Evolutionary conservation across 2,113 vertebrate genomes (phyloP).

Genomic region (Marcusenius ussheri): DNA sequence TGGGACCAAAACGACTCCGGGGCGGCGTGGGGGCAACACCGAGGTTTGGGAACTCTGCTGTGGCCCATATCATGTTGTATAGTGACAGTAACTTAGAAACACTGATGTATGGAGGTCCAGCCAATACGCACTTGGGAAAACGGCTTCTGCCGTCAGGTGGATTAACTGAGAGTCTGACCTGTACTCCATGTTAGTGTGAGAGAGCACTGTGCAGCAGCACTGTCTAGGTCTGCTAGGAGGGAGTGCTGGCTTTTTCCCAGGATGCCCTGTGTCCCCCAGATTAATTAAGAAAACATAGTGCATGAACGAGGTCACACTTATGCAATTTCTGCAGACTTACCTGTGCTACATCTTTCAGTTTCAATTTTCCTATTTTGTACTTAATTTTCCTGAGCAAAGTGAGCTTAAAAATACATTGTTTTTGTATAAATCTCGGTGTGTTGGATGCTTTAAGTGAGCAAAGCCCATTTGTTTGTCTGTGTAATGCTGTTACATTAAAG

Average conservation of each 20-base stretch:
- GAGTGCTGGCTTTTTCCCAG: background rate
- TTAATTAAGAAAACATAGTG: background rate
- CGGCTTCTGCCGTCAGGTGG: background rate
- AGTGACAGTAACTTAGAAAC: background rate
- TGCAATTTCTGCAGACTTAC: background rate
- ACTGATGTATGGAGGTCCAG: background rate
- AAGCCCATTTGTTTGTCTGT: constrained; percentile 70
- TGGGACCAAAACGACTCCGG: background rate
- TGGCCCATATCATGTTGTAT: background rate
- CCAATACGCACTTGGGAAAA: background rate
- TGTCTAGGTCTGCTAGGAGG: background rate
- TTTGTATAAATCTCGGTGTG: constrained; percentile 45
- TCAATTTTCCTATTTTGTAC: background rate
- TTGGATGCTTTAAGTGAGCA: constrained; percentile 44
- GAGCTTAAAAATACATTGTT: constrained; percentile 34
- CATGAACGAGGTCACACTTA: background rate
- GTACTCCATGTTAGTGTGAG: background rate
- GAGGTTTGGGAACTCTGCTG: background rate
- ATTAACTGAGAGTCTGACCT: background rate
- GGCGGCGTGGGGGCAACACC: background rate
- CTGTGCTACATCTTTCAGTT: background rate
- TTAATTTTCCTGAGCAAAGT: constrained; percentile 40
- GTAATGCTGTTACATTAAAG: constrained; percentile 59
- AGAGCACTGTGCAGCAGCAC: background rate
- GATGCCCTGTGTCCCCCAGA: background rate